Evolutionary conservation across 2,113 vertebrate species (phyloP).

Genomic region (Xiphophorus hellerii): DNA sequence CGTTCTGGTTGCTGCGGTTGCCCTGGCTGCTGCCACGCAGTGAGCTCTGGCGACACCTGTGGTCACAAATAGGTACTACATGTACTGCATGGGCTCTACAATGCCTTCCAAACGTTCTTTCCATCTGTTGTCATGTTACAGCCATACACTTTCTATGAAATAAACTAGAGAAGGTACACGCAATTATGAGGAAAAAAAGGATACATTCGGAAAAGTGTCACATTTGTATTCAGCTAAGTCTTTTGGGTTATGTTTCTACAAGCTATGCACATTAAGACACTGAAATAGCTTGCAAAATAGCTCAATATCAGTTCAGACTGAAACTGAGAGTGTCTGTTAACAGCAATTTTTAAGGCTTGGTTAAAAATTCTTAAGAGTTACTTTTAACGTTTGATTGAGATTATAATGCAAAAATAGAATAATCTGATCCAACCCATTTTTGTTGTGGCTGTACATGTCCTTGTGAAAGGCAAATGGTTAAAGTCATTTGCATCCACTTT

Average conservation of each 20-base stretch:
- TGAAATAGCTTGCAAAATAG: too few species aligned
- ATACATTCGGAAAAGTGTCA: too few species aligned
- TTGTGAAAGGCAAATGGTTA: background rate
- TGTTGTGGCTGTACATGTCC: background rate
- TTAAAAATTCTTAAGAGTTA: background rate
- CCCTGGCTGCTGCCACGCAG: background rate
- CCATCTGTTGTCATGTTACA: background rate
- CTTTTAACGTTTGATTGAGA: background rate
- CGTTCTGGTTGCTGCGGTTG: conserved; percentile 44
- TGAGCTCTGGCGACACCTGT: conserved; percentile 60
- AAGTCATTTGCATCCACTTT: background rate
- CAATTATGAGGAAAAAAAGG: background rate
- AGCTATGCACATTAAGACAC: too few species aligned
- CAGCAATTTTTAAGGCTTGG: too few species aligned
- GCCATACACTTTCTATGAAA: background rate
- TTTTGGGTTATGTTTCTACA: too few species aligned
- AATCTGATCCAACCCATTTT: background rate
- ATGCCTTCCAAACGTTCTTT: background rate
- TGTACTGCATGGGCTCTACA: background rate
- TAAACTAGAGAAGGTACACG: background rate
- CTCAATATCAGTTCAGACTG: too few species aligned
- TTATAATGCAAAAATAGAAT: background rate
- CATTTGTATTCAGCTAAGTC: too few species aligned
- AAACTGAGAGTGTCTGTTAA: too few species aligned
- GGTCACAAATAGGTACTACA: conserved; percentile 33